These are phyloP conservation scores for Drosophila novamexicana DNA, from an alignment of 1,140 invertebrate species.

Conservation along the genomic window DNA sequence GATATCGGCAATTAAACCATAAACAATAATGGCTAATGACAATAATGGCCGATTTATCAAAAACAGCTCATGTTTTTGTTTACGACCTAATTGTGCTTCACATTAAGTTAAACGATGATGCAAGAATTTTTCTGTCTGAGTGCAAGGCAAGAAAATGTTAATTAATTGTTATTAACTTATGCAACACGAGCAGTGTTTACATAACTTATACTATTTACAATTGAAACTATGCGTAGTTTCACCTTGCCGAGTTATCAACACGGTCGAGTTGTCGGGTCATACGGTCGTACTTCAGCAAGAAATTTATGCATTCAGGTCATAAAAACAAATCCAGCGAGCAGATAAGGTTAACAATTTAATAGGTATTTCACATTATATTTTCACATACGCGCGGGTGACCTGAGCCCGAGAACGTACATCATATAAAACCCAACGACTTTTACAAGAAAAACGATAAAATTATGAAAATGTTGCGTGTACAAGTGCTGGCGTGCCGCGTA, in stretches of 20 bases:
- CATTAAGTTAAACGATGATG: not conserved
- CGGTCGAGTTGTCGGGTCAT: constrained; percentile 26
- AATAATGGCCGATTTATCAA: too few relatives aligned
- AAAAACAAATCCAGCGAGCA: constrained; percentile 49
- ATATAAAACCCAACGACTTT: constrained; percentile 39
- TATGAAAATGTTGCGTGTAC: constrained; percentile 71
- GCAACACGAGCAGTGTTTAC: not conserved
- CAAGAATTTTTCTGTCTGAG: not conserved
- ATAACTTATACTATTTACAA: not conserved
- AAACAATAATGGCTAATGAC: not conserved
- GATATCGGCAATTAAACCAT: too few relatives aligned
- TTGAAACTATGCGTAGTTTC: constrained; percentile 5
- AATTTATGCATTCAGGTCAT: constrained; percentile 82
- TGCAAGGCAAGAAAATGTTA: too few relatives aligned
- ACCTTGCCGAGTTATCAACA: constrained; percentile 44
- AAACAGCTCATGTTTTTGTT: too few relatives aligned
- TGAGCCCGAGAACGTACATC: constrained; percentile 46
- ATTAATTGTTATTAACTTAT: not conserved
- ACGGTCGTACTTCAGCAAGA: constrained; percentile 27
- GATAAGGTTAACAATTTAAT: constrained; percentile 61
- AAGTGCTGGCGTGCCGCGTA: constrained; percentile 1
- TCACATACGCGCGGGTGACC: constrained; percentile 45
- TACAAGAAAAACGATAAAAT: constrained; percentile 81
- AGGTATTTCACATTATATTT: constrained; percentile 63
- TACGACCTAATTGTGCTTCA: too few relatives aligned